Percentiles rank a stretch among this genome's conserved stretches.
Evolutionary conservation across 1,140 invertebrate species (phyloP).

Genomic region (Pseudomyrmex flavicornis): DNA sequence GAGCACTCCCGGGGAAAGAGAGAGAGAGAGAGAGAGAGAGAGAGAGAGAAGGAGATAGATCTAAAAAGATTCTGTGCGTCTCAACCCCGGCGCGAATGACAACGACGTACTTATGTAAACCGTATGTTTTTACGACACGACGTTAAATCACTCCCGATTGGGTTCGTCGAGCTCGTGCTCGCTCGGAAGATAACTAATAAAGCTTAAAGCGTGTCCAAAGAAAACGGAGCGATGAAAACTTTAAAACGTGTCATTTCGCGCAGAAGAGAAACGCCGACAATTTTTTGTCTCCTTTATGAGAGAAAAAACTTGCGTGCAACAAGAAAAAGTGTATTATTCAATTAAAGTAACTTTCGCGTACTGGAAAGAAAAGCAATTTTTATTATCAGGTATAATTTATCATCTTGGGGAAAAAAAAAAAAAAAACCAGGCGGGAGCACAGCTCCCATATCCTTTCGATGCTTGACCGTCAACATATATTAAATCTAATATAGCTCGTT

Average conservation of each 20-base stretch:
- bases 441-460: background rate
- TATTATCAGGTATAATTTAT: background rate
- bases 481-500: slow-evolving; percentile 14
- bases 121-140: slow-evolving; percentile 69
- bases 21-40: background rate
- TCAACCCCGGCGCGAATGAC: slow-evolving; percentile 69
- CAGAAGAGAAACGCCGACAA: background rate
- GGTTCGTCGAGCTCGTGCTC: slow-evolving; percentile 64
- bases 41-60: background rate
- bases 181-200: slow-evolving; percentile 73
- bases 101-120: slow-evolving; percentile 78
- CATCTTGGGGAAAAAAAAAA: no score
- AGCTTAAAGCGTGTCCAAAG: slow-evolving; percentile 61
- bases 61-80: slow-evolving; percentile 65
- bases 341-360: background rate
- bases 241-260: slow-evolving; percentile 22
- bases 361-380: background rate
- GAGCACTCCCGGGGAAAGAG: slow-evolving; percentile 15
- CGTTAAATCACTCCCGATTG: slow-evolving; percentile 77
- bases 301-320: background rate
- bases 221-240: slow-evolving; percentile 72
- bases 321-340: background rate
- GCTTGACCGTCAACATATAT: background rate
- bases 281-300: background rate
- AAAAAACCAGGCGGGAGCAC: background rate